Conservation (phyloP, 2,797 vertebrate species). For the Gobio occitaniae region DNA sequence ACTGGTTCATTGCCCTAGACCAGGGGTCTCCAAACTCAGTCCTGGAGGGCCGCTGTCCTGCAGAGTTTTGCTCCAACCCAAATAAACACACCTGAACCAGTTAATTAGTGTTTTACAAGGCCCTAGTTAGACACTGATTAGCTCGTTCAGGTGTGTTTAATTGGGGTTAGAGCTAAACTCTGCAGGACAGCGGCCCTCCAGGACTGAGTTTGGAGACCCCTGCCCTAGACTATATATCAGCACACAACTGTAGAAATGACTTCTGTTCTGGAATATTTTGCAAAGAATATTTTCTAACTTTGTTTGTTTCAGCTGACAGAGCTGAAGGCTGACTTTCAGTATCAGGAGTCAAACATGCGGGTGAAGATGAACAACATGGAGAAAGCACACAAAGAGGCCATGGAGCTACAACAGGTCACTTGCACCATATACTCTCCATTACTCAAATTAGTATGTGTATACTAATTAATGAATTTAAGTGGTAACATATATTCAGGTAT, state of each 20-base stretch:
- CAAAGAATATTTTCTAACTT: neutral
- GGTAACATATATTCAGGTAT: neutral
- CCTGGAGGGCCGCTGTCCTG: no score
- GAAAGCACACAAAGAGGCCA: slow-evolving; percentile 95
- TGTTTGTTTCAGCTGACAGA: slow-evolving; percentile 86
- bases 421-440: neutral
- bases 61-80: no score
- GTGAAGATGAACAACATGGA: slow-evolving; percentile 99
- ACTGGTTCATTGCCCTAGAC: neutral
- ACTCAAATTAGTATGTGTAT: neutral
- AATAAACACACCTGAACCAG: no score
- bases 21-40: no score
- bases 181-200: no score
- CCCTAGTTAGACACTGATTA: no score
- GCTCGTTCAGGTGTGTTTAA: no score
- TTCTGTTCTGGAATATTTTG: neutral
- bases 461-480: neutral
- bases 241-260: neutral
- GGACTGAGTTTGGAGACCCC: no score
- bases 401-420: slow-evolving; percentile 94
- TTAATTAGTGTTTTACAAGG: no score
- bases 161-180: no score
- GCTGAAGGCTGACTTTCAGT: slow-evolving; percentile 98
- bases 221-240: neutral
- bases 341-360: slow-evolving; percentile 97